These are phyloP conservation scores for Phaethornis superciliosus DNA, from an alignment of 2,113 vertebrate genomes.

Conservation along the genomic window DNA sequence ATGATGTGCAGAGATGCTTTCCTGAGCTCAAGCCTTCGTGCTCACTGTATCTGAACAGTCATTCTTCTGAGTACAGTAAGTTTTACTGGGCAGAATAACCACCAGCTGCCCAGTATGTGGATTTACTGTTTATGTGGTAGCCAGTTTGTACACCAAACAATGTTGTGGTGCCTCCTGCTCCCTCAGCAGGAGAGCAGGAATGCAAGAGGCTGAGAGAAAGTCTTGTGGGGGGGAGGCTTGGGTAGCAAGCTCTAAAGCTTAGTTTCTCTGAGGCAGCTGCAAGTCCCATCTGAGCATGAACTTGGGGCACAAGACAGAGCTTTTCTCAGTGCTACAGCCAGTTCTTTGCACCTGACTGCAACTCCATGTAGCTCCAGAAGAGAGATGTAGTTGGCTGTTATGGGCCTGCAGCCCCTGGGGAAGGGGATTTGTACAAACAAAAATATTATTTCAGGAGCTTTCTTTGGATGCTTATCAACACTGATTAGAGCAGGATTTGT, in stretches of 20 bases:
- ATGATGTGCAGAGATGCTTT: background rate
- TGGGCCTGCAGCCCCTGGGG: background rate
- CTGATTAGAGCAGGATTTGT: background rate
- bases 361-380: background rate
- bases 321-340: background rate
- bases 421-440: background rate
- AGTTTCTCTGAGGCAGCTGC: background rate
- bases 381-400: background rate
- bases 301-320: background rate
- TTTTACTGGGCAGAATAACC: background rate
- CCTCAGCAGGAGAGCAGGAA: background rate
- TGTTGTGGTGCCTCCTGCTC: background rate
- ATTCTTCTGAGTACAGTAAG: background rate
- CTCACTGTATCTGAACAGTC: background rate
- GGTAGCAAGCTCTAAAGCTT: background rate
- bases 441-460: background rate
- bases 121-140: background rate
- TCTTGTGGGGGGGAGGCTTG: rapidly evolving
- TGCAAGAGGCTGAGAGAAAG: background rate
- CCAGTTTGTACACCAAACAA: rapidly evolving
- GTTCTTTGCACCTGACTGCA: no score
- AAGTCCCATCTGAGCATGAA: rapidly evolving
- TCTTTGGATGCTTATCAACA: background rate
- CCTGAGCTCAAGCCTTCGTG: background rate
- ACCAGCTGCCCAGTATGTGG: background rate